These are phyloP conservation scores for Mormyrops boulengeri DNA, from an alignment of 2,797 vertebrate species.

Conservation along the genomic window DNA sequence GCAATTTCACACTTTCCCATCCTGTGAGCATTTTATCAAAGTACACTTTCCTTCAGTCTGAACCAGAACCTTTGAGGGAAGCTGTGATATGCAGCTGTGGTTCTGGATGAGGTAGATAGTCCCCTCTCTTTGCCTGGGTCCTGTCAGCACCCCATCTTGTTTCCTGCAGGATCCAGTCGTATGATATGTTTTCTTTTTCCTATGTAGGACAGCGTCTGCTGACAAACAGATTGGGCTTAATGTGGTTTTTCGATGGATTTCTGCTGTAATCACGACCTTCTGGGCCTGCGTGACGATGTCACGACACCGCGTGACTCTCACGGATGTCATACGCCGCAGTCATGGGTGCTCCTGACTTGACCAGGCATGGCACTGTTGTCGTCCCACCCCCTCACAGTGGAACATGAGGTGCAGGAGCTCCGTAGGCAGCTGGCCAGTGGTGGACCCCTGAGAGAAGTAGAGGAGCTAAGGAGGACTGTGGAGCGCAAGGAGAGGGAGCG, in stretches of 20 bases:
- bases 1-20: not conserved
- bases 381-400: slow-evolving; percentile 13
- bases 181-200: not conserved
- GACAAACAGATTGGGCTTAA: slow-evolving; percentile 4
- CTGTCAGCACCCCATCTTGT: not conserved
- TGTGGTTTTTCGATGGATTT: not conserved
- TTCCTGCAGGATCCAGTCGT: not conserved
- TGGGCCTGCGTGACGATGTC: not conserved
- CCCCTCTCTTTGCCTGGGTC: not conserved
- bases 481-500: slow-evolving; percentile 77
- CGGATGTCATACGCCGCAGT: not conserved
- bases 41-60: not conserved
- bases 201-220: not conserved
- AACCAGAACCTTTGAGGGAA: not conserved
- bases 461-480: slow-evolving; percentile 70
- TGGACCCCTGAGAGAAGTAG: slow-evolving; percentile 64
- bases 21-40: not conserved
- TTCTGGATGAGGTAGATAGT: not conserved
- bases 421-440: slow-evolving; percentile 64
- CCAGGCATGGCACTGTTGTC: too few relatives aligned
- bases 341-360: not conserved
- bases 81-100: not conserved
- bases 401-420: slow-evolving; percentile 66
- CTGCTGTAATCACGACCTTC: not conserved
- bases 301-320: not conserved